A percentile compares a stretch with the other conserved stretches of the same genome.
phyloP scores from a whole-genome alignment of 2,797 vertebrate species.

The Capromys pilorides region DNA sequence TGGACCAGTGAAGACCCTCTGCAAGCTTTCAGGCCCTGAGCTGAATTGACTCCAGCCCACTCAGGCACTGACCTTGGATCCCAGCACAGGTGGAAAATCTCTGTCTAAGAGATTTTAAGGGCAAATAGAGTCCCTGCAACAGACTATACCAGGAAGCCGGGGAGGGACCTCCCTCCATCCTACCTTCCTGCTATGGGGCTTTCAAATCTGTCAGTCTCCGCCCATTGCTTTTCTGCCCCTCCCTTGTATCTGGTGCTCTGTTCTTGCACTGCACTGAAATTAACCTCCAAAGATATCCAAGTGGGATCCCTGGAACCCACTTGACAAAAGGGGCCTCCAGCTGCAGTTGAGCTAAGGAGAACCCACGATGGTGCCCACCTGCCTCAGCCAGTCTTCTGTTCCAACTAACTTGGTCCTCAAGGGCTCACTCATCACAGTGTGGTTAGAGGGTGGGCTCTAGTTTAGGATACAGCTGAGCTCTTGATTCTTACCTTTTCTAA shows the following conservation, averaged over 20 bases:
- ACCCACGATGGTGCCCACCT: accelerated
- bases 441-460: not conserved
- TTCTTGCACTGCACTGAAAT: not conserved
- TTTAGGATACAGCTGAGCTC: accelerated
- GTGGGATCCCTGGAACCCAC: accelerated
- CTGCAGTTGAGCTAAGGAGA: accelerated
- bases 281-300: not conserved
- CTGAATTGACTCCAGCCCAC: too few relatives aligned
- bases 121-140: not conserved
- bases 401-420: not conserved
- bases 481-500: not conserved
- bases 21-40: not conserved
- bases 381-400: not conserved
- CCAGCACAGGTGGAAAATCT: not conserved
- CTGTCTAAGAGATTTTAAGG: not conserved
- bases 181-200: not conserved
- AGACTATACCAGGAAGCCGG: not conserved
- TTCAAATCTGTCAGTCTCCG: not conserved
- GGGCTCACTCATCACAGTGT: not conserved
- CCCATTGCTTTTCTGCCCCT: not conserved
- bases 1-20: not conserved
- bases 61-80: not conserved
- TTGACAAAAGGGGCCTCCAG: not conserved
- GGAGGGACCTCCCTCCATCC: not conserved
- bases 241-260: not conserved